Percentiles rank a stretch among this genome's conserved stretches.
Evolutionary conservation across 2,113 vertebrate species (phyloP).

Genomic region (Nematolebias whitei): DNA sequence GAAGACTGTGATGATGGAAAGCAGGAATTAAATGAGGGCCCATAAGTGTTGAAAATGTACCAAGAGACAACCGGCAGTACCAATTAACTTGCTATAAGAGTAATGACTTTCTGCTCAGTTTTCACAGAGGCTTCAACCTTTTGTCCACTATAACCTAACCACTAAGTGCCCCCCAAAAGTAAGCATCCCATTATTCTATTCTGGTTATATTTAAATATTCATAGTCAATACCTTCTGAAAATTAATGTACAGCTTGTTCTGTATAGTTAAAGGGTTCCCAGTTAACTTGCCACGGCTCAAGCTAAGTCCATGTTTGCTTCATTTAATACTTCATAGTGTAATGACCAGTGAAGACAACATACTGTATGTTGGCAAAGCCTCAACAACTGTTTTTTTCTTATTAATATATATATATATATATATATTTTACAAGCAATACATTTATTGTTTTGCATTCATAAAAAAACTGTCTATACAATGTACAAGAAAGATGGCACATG

Average conservation of each 20-base stretch:
- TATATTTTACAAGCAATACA: too few species aligned
- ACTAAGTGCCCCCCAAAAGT: conserved; percentile 50
- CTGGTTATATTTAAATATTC: conserved; percentile 60
- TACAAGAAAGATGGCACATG: too few species aligned
- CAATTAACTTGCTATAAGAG: conserved; percentile 61
- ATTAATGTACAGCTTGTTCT: not conserved
- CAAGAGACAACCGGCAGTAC: conserved; percentile 52
- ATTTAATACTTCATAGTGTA: too few species aligned
- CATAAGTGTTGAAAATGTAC: conserved; percentile 16
- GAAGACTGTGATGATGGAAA: conserved; percentile 15
- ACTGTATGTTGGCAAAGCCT: too few species aligned
- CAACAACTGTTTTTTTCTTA: too few species aligned
- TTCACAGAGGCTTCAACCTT: conserved; percentile 57
- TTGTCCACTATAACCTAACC: conserved; percentile 63
- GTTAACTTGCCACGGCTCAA: not conserved
- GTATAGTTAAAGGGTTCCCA: not conserved
- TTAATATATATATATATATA: too few species aligned
- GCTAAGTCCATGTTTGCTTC: not conserved
- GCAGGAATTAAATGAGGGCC: conserved; percentile 3
- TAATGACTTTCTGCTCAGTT: conserved; percentile 44
- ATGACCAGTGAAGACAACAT: too few species aligned
- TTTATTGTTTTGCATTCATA: too few species aligned
- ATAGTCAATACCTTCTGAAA: conserved; percentile 31
- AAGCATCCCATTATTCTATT: conserved; percentile 48
- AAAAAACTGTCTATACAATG: too few species aligned